Base-by-base conservation (phyloP, 2,113 vertebrate species). In the Mormyrus lacerda region DNA sequence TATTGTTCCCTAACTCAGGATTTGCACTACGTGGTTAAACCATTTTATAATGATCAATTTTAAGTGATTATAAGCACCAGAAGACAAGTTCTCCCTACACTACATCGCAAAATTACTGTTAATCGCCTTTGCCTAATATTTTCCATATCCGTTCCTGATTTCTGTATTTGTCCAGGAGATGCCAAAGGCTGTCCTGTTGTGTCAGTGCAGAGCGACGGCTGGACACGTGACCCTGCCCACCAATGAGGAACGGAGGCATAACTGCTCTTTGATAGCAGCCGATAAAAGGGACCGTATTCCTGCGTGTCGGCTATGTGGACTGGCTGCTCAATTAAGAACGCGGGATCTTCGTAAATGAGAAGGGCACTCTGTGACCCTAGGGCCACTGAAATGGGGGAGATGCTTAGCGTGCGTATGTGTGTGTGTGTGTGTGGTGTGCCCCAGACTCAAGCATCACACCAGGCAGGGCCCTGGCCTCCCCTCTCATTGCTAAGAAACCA, bases 401-500 rank as follows among this genome's bases (percentile, higher is more conserved):
- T 8, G 17, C 79, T 83, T 45, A 83, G 79, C 6, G 2, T 73
- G 85, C 65, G 55, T 55, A 88, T 89, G 55, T 89, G 73, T 90
- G 90, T 88, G 91, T 90, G 21, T 89, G 90, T 91, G 92, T 92
- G 91, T 91, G 90, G 92, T 91, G 83, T 86, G 88, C 88, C 91
- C 92, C 92, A 53, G 69, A 92, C 93, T 94, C 27, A 92, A 93
- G 93, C 94, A 91, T 94, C 95, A 95, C 96, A 96, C 96, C 96
- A 96, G 95, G 96, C 97, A 97, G 97, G 97, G 96, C 97, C 97
- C 97, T 97, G 97, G 96, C 97, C 97, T 97, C 97, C 95, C 97
- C 96, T 98, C 97, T 98, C 97, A 94, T 95, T 96, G 96, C 97
- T 97, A 97, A 98, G 97, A 98, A 98, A 97, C 97, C 97, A 97